Evolutionary conservation across 2,113 vertebrate species (phyloP).

Genomic region (Scomber colias): DNA sequence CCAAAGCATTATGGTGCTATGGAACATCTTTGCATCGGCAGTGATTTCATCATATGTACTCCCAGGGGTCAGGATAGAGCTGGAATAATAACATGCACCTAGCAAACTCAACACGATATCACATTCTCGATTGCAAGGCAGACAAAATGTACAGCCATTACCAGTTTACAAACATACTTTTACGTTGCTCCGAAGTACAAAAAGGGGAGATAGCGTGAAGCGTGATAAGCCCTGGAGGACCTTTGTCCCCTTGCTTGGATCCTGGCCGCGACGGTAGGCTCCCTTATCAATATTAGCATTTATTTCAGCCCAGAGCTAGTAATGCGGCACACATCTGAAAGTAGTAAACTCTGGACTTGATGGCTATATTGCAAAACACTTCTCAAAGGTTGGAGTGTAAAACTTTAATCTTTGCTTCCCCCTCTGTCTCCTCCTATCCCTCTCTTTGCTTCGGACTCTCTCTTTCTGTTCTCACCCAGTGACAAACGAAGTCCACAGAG

Average conservation of each 20-base stretch:
- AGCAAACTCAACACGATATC: constrained; percentile 26
- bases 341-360: constrained; percentile 64
- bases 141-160: constrained; percentile 53
- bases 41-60: constrained; percentile 32
- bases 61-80: constrained; percentile 46
- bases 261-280: constrained; percentile 37
- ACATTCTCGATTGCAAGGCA: constrained; percentile 43
- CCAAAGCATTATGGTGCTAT: not conserved
- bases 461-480: constrained; percentile 59
- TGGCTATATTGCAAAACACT: constrained; percentile 73
- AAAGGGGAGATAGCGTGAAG: constrained; percentile 62
- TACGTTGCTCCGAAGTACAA: constrained; percentile 61
- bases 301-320: constrained; percentile 60
- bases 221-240: constrained; percentile 69
- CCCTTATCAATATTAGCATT: constrained; percentile 74
- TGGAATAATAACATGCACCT: constrained; percentile 28
- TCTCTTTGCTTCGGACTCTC: constrained; percentile 48
- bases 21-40: constrained; percentile 22
- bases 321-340: constrained; percentile 68
- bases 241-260: constrained; percentile 79
- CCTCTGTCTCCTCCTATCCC: constrained; percentile 30
- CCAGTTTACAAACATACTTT: constrained; percentile 73
- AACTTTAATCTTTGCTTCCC: constrained; percentile 71
- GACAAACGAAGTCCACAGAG: constrained; percentile 81
- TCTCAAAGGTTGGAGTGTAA: constrained; percentile 74